A percentile compares a stretch with the other conserved stretches of the same genome.
phyloP scores from a whole-genome alignment of 2,113 vertebrate species.

The Rhinichthys klamathensis region DNA sequence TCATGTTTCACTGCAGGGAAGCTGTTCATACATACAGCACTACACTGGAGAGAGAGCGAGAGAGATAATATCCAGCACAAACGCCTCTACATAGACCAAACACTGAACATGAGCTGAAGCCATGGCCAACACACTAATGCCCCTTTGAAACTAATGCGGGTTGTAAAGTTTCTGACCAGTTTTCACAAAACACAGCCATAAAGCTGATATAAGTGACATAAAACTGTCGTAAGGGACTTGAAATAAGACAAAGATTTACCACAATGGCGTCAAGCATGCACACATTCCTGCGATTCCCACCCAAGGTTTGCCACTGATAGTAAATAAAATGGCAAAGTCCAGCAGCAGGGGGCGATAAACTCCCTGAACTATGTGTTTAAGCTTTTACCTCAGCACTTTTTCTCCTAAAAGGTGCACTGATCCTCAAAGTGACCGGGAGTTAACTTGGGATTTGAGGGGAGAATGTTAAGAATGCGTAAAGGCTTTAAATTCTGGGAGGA shows the following conservation, averaged over 20 bases:
- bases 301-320: background rate
- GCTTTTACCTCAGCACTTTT: background rate
- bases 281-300: background rate
- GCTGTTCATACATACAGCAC: background rate
- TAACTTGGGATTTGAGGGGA: background rate
- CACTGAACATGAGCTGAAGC: constrained; percentile 22
- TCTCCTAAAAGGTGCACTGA: background rate
- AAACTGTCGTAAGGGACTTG: background rate
- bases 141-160: background rate
- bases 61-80: background rate
- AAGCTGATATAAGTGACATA: background rate
- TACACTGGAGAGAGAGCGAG: background rate
- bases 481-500: background rate
- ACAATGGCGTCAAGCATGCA: background rate
- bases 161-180: background rate
- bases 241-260: background rate
- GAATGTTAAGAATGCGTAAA: constrained; percentile 33
- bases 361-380: background rate
- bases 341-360: constrained; percentile 34
- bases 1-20: constrained; percentile 22
- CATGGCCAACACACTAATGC: background rate
- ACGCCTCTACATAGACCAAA: constrained; percentile 6
- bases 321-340: constrained; percentile 20
- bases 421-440: background rate
- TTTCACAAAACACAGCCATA: background rate